Conservation (phyloP, 2,888 invertebrate species). For the Dioctria linearis region DNA sequence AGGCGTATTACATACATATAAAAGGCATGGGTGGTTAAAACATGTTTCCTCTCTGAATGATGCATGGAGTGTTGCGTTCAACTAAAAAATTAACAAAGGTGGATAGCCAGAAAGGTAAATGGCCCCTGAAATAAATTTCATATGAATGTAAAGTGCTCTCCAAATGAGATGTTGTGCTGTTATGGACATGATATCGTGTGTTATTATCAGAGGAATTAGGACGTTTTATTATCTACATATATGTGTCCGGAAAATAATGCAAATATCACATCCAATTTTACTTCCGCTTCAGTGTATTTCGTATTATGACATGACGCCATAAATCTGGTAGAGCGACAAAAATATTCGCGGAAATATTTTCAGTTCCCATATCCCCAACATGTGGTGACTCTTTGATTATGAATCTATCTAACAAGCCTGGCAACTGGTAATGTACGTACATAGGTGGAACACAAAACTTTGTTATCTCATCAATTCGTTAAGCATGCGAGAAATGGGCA, state of each 20-base stretch:
- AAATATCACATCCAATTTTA: conserved; percentile 21
- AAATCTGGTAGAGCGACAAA: conserved; percentile 28
- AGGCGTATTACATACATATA: background rate
- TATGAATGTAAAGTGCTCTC: background rate
- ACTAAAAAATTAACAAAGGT: conserved; percentile 3
- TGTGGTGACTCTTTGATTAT: too few species aligned
- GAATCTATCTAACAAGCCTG: too few species aligned
- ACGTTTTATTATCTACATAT: conserved; percentile 17
- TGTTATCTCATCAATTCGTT: too few species aligned
- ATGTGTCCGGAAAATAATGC: background rate
- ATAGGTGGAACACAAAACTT: too few species aligned
- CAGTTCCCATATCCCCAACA: background rate
- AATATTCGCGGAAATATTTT: conserved; percentile 31
- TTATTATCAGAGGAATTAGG: conserved; percentile 28
- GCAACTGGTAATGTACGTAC: too few species aligned
- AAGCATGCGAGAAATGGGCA: too few species aligned
- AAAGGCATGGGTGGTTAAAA: conserved; percentile 2
- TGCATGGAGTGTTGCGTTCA: conserved; percentile 2
- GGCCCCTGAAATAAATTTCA: conserved; percentile 23
- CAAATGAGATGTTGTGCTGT: background rate
- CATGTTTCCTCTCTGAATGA: conserved; percentile 7
- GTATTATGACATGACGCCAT: background rate
- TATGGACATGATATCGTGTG: background rate
- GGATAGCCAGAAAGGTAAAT: conserved; percentile 32
- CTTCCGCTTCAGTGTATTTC: conserved; percentile 2